phyloP scores from a whole-genome alignment of 2,113 vertebrate species.

The Podiceps cristatus region DNA sequence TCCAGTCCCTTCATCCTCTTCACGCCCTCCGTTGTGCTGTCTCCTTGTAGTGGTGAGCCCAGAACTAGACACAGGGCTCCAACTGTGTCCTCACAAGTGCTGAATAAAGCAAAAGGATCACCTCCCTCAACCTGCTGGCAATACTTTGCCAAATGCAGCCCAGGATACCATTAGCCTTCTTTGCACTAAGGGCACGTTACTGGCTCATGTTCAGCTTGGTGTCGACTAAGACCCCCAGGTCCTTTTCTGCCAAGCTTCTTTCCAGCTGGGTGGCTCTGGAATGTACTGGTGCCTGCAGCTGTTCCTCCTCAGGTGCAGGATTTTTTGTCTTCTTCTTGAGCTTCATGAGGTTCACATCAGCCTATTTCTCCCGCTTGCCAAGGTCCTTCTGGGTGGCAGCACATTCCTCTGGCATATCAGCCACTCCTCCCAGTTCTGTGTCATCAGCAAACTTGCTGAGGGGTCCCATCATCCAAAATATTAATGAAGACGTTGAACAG shows the following conservation, averaged over 20 bases:
- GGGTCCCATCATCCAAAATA: not conserved
- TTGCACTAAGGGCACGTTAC: not conserved
- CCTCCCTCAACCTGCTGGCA: not conserved
- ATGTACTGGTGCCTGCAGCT: accelerated
- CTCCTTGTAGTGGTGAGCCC: not conserved
- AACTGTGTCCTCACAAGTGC: not conserved
- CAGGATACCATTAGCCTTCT: not conserved
- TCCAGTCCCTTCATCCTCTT: not conserved
- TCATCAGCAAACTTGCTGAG: not conserved
- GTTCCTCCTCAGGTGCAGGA: not conserved
- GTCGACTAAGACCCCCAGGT: not conserved
- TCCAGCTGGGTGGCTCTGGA: not conserved
- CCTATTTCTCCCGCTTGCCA: not conserved
- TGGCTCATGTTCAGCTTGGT: not conserved
- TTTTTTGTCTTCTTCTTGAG: not conserved
- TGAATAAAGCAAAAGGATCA: not conserved
- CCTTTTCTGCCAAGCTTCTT: not conserved
- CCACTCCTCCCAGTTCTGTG: not conserved
- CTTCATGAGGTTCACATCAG: not conserved
- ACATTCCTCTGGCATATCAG: not conserved
- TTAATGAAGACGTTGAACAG: not conserved
- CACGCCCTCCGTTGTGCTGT: not conserved
- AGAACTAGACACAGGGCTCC: not conserved
- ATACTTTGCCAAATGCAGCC: not conserved
- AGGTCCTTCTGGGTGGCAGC: not conserved